phyloP scores from a whole-genome alignment of 2,797 vertebrate genomes.

The Paratrypauchen microcephalus region DNA sequence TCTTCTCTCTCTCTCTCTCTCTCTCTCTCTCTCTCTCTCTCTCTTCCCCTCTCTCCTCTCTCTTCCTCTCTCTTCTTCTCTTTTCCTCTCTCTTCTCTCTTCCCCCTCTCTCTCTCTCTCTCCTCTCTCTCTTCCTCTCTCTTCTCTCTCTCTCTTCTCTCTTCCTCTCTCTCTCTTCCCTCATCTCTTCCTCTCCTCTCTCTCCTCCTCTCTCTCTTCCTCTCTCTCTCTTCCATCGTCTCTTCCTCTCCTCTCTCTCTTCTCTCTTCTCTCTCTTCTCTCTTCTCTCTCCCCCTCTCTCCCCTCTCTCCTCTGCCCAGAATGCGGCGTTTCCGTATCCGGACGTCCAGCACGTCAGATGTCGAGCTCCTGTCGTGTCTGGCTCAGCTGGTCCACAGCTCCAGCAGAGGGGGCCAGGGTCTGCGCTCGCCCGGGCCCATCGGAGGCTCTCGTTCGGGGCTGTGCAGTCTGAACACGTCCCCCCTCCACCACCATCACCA shows the following conservation, averaged over 20 bases:
- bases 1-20: too few relatives aligned
- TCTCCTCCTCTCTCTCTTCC: too few relatives aligned
- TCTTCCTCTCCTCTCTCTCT: background rate
- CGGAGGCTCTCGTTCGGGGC: constrained; percentile 83
- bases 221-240: background rate
- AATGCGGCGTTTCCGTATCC: constrained; percentile 90
- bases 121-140: too few relatives aligned
- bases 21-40: too few relatives aligned
- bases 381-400: constrained; percentile 92
- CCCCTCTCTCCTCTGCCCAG: constrained; percentile 56
- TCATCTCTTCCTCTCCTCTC: too few relatives aligned
- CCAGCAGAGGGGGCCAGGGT: constrained; percentile 77
- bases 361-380: constrained; percentile 94
- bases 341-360: constrained; percentile 91
- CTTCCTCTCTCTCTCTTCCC: too few relatives aligned
- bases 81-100: too few relatives aligned
- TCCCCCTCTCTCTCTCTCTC: too few relatives aligned
- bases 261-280: background rate
- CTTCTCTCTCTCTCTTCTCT: too few relatives aligned
- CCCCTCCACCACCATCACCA: constrained; percentile 82
- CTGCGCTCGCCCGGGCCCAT: constrained; percentile 83
- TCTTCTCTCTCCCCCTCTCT: background rate
- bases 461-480: constrained; percentile 88
- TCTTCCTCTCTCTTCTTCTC: too few relatives aligned
- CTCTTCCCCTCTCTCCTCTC: too few relatives aligned